Conservation (phyloP, 37 sponge, comb jelly and placozoan genomes). For the Dysidea cf. avara region DNA sequence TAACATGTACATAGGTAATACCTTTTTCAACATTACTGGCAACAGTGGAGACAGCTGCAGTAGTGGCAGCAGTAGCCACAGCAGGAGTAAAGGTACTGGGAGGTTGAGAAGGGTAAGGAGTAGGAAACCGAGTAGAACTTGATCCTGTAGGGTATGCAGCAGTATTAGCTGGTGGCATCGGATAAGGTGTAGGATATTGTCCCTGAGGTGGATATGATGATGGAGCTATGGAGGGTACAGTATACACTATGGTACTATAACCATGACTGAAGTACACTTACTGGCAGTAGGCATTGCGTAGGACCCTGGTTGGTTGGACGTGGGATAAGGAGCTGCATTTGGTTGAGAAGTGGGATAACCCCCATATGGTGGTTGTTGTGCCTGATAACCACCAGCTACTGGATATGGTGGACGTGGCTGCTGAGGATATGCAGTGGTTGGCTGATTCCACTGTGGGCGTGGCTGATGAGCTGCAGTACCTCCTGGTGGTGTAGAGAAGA, state of each 20-base stretch:
- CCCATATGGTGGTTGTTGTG: neutral
- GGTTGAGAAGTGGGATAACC: neutral
- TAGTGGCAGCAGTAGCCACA: neutral
- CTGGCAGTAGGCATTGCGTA: neutral
- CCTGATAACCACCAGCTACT: neutral
- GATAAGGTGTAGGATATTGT: neutral
- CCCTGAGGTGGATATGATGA: slow-evolving; percentile 12
- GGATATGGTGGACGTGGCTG: slow-evolving; percentile 13
- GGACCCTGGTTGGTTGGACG: neutral
- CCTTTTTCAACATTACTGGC: neutral
- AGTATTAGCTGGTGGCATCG: slow-evolving; percentile 12
- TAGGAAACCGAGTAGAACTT: neutral
- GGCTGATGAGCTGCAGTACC: slow-evolving; percentile 11
- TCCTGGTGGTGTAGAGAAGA: slow-evolving; percentile 61
- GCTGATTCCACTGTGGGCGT: slow-evolving; percentile 7
- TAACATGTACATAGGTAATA: neutral
- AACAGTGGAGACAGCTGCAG: neutral
- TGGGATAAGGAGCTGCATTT: neutral
- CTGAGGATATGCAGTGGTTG: neutral
- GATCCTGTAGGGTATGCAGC: neutral
- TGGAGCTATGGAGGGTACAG: slow-evolving; percentile 12
- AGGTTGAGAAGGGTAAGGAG: neutral
- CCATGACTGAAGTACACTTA: no score
- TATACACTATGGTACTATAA: no score
- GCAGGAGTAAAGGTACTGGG: neutral